Percentiles rank a stretch among this genome's conserved stretches.
These are phyloP conservation scores for Phyllotis vaccarum DNA, from an alignment of 2,797 vertebrate species.

Conservation along the genomic window DNA sequence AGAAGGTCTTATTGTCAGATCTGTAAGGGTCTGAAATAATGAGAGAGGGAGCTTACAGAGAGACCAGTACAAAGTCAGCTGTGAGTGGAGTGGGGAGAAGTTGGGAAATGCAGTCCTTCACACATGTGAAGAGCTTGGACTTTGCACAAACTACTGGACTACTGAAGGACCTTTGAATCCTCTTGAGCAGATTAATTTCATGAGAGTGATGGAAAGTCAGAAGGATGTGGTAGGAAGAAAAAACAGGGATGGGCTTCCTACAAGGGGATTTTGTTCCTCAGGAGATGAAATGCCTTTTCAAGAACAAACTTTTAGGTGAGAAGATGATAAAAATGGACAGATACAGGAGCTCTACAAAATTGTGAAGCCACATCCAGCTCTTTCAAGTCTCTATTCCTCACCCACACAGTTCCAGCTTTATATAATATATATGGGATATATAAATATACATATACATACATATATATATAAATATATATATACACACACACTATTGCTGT, in stretches of 20 bases:
- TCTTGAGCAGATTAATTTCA: neutral
- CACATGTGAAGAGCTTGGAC: neutral
- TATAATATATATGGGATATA: neutral
- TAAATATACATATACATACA: neutral
- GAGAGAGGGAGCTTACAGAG: neutral
- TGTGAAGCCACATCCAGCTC: neutral
- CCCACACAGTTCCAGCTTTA: neutral
- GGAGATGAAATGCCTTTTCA: neutral
- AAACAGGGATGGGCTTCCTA: neutral
- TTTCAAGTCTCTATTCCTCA: no score
- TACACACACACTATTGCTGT: no score
- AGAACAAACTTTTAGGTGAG: neutral
- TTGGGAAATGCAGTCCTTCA: neutral
- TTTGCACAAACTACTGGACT: neutral
- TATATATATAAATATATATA: no score
- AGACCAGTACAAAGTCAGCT: neutral
- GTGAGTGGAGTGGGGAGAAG: neutral
- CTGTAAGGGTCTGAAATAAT: neutral
- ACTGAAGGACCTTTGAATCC: neutral
- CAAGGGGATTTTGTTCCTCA: neutral
- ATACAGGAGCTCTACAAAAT: neutral
- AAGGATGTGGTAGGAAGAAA: neutral
- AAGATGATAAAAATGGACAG: neutral
- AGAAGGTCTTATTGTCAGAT: neutral
- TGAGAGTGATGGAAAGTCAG: neutral